These are phyloP conservation scores for Spizaetus ornatus DNA, from an alignment of 2,113 vertebrate species.

Conservation along the genomic window DNA sequence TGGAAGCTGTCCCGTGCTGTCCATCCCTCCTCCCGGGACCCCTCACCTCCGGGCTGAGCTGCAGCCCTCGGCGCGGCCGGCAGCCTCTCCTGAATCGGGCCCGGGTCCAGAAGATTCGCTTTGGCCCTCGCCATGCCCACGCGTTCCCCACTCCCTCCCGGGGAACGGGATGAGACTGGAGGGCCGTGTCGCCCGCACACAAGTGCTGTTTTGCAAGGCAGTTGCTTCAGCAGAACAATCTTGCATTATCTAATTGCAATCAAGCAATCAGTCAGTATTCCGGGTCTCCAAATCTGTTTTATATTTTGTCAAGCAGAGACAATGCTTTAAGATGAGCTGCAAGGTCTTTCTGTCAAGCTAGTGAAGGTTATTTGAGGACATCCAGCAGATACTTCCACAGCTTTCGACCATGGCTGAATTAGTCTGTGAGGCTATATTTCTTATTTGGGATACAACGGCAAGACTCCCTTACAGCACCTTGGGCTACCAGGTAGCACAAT, in stretches of 20 bases:
- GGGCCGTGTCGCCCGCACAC: rapidly evolving
- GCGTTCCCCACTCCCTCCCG: neutral
- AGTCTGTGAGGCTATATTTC: neutral
- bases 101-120: rapidly evolving
- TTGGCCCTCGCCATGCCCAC: neutral
- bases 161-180: neutral
- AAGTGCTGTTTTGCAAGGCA: neutral
- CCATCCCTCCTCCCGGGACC: neutral
- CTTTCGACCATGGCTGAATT: neutral
- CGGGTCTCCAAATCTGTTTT: neutral
- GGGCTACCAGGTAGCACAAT: neutral
- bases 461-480: neutral
- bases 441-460: neutral
- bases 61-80: rapidly evolving
- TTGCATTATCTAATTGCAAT: neutral
- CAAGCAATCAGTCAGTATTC: neutral
- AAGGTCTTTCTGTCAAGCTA: neutral
- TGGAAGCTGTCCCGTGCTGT: neutral
- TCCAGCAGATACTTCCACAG: neutral
- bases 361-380: neutral
- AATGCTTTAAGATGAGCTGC: neutral
- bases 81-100: neutral
- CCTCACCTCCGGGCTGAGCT: neutral
- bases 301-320: neutral
- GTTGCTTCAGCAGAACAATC: neutral